Evolutionary conservation across 1,140 invertebrate genomes (phyloP), one percentile per base, ranked within the genome.

Genomic region (Phenacoccus solenopsis): DNA sequence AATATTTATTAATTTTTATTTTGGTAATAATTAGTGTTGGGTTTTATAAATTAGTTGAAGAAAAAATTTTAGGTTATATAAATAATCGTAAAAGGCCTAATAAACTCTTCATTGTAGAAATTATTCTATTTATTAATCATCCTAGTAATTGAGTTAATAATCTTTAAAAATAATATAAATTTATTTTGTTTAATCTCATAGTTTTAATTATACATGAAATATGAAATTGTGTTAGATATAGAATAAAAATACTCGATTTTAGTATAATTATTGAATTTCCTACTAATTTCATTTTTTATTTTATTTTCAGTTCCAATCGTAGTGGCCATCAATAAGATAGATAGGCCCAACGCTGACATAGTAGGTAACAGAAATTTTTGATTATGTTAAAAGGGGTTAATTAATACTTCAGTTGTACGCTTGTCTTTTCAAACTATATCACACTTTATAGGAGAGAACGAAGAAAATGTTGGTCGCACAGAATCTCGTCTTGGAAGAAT

Each of bases 241-340:
- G n/a, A n/a, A n/a, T n/a, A n/a, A n/a, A n/a, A n/a, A n/a, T n/a
- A n/a, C n/a, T n/a, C n/a, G n/a, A n/a, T n/a, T n/a, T n/a, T n/a
- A n/a, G n/a, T n/a, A n/a, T n/a, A n/a, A n/a, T n/a, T n/a, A n/a
- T n/a, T n/a, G n/a, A n/a, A n/a, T n/a, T n/a, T n/a, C n/a, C n/a
- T n/a, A 20, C 61, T 68, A 67, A 38, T 28, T 35, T 1, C n/a
- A n/a, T n/a, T 71, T 71, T 71, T 73, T 59, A 68, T 76, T 73
- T 75, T 74, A 75, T 75, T 84, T 84, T 24, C 81, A 88, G 94
- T 98, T 73, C 95, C 96, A 0, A 90, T 99, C 2, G 88, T 99
- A 75, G 93, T 99, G 64, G 97, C 97, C n/a, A 90, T 99, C 64
- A 99, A 99, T 80, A 99, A 99, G 84, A 95, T 98, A 74, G 98